Conservation (phyloP, 2,888 invertebrate species). For the Fragum fragum region DNA sequence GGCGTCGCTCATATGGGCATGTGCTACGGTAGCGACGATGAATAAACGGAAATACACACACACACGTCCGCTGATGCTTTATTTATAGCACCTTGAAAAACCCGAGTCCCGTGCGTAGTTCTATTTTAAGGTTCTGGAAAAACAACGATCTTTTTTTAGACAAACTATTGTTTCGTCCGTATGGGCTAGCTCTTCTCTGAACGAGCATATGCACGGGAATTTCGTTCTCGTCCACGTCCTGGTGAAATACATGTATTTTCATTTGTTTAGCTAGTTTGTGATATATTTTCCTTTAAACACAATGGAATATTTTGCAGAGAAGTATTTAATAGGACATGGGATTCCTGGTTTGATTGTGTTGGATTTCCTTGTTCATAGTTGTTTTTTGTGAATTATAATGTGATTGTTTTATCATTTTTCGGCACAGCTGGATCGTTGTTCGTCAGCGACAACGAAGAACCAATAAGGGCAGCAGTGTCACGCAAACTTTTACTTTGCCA, state of each 20-base stretch:
- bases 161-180: neutral
- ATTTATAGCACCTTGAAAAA: neutral
- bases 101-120: neutral
- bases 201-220: neutral
- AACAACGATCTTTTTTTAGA: neutral
- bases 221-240: neutral
- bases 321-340: neutral
- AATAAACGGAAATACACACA: no score
- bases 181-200: neutral
- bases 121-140: neutral
- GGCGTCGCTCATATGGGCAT: no score
- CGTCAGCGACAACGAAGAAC: no score
- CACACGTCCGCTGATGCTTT: neutral
- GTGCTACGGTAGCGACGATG: no score
- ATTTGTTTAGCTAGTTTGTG: neutral
- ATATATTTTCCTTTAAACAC: neutral
- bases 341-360: neutral
- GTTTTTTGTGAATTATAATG: neutral
- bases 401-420: neutral
- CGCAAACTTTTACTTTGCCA: no score
- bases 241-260: neutral
- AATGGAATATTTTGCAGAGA: no score
- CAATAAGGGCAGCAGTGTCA: no score
- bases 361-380: neutral
- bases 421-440: no score